Conservation (phyloP, 2,797 vertebrate species). For the Hylomyscus alleni region DNA sequence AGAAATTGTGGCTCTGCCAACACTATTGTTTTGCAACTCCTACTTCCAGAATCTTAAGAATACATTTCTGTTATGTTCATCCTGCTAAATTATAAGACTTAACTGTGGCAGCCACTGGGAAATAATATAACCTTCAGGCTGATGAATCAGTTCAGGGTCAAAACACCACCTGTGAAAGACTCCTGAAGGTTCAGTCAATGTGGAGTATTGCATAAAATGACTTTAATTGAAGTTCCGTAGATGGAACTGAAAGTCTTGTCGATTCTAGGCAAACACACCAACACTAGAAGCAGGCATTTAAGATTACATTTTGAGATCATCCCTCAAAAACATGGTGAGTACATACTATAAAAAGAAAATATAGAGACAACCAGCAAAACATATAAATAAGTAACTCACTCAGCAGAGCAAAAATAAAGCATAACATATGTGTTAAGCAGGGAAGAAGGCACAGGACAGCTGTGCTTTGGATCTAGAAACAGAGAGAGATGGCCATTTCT, state of each 20-base stretch:
- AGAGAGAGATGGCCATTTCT: background rate
- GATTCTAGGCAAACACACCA: background rate
- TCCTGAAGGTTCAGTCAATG: background rate
- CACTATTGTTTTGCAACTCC: background rate
- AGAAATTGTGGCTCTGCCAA: background rate
- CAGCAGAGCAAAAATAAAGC: slow-evolving; percentile 3
- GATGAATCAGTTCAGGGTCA: slow-evolving; percentile 8
- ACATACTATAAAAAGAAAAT: slow-evolving; percentile 23
- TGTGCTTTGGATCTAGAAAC: slow-evolving; percentile 25
- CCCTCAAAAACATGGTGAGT: background rate
- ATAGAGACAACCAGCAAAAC: background rate
- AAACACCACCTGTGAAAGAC: slow-evolving; percentile 22
- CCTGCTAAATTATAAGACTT: background rate
- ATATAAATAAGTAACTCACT: slow-evolving; percentile 35
- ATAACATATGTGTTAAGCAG: background rate
- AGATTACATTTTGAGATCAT: background rate
- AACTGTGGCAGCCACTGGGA: background rate
- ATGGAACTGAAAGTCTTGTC: background rate
- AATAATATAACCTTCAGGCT: background rate
- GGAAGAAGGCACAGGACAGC: background rate
- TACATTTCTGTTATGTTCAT: slow-evolving; percentile 37
- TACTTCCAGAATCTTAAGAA: background rate
- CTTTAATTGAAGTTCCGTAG: background rate
- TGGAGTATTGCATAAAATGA: background rate
- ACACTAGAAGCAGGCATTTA: background rate